phyloP scores from a whole-genome alignment of 2,113 vertebrate genomes.

The Leiothrix lutea region DNA sequence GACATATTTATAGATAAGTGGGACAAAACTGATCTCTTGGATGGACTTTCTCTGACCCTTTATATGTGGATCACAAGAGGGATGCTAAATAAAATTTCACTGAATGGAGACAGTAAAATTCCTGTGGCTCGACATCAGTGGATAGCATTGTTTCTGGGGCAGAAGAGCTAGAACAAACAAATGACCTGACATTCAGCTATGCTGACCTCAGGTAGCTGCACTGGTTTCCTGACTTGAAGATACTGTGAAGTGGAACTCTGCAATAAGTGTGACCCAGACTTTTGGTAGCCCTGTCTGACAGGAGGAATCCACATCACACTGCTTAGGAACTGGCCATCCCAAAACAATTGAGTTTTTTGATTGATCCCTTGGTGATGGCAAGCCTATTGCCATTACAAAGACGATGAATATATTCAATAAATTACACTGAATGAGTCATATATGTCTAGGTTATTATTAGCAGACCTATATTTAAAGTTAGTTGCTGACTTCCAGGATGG shows the following conservation, averaged over 20 bases:
- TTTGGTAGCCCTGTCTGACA: neutral
- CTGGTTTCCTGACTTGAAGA: neutral
- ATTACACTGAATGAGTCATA: neutral
- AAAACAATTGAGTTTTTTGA: neutral
- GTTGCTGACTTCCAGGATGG: neutral
- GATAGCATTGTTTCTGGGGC: neutral
- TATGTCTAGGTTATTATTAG: neutral
- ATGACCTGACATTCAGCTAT: neutral
- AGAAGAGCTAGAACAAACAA: neutral
- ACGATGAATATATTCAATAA: neutral
- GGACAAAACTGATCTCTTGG: neutral
- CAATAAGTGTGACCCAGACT: fast-evolving
- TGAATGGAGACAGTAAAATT: neutral
- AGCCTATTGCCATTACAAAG: neutral
- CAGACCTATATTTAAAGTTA: neutral
- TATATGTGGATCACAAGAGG: neutral
- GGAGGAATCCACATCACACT: neutral
- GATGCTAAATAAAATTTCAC: neutral
- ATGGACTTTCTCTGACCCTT: neutral
- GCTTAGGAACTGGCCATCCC: neutral
- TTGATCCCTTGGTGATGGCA: neutral
- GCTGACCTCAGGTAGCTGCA: neutral
- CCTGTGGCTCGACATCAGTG: neutral
- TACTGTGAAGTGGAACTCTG: neutral
- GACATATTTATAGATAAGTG: neutral